Evolutionary conservation across 1,140 invertebrate species (phyloP).

Genomic region (Drosophila repleta): DNA sequence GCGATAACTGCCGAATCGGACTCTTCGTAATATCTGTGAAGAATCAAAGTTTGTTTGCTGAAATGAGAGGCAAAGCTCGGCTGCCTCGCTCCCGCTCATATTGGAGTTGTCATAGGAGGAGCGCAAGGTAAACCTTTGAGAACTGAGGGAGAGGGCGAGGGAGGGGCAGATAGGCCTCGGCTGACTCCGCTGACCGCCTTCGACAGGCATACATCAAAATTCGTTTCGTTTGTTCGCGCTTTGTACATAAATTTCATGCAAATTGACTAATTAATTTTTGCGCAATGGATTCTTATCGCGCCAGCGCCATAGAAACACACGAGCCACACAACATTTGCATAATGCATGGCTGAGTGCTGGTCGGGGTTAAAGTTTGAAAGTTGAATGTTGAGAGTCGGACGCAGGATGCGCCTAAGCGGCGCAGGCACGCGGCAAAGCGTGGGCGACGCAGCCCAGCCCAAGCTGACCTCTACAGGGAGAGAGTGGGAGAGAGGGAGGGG

Average conservation of each 20-base stretch:
- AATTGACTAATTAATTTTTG: slow-evolving; percentile 81
- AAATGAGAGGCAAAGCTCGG: no score
- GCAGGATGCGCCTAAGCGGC: slow-evolving; percentile 43
- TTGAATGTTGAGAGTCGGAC: neutral
- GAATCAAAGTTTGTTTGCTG: no score
- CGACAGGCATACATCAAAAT: slow-evolving; percentile 45
- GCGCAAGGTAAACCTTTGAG: no score
- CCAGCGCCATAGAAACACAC: slow-evolving; percentile 38
- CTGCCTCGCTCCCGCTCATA: no score
- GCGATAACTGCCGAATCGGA: no score
- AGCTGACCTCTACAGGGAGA: neutral
- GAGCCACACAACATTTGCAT: slow-evolving; percentile 15
- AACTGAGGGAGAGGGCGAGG: no score
- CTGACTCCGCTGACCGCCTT: neutral
- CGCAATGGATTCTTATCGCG: slow-evolving; percentile 79
- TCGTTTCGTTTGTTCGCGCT: slow-evolving; percentile 78
- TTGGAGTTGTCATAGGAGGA: no score
- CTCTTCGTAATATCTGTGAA: no score
- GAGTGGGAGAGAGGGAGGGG: neutral
- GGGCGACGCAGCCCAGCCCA: no score
- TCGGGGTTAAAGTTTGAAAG: no score
- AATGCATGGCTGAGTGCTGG: slow-evolving; percentile 9
- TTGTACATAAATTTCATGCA: slow-evolving; percentile 82
- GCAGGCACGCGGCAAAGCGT: slow-evolving; percentile 16
- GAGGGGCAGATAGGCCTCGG: no score